Evolutionary conservation across 2,113 vertebrate genomes (phyloP).

Genomic region (Indicator maculatus): DNA sequence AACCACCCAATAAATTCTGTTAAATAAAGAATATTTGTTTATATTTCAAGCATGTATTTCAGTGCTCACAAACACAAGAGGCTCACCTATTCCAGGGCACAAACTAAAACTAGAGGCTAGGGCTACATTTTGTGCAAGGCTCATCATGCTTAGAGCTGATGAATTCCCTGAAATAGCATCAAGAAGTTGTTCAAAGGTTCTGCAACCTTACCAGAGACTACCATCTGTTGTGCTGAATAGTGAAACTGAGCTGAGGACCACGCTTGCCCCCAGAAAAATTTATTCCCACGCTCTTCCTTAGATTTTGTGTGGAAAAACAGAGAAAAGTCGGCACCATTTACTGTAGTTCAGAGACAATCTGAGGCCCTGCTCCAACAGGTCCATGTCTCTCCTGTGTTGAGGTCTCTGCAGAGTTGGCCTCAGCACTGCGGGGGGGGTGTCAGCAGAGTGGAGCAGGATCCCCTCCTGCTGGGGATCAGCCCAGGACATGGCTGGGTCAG

Average conservation of each 20-base stretch:
- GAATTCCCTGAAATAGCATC: not conserved
- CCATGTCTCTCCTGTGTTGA: no score
- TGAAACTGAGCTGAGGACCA: not conserved
- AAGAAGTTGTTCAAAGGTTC: not conserved
- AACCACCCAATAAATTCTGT: not conserved
- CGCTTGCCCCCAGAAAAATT: not conserved
- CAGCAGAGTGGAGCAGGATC: no score
- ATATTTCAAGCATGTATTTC: not conserved
- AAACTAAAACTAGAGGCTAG: constrained; percentile 31
- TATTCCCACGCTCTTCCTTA: not conserved
- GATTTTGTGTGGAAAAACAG: not conserved
- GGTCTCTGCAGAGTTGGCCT: no score
- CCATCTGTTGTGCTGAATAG: not conserved
- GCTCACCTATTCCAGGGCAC: not conserved
- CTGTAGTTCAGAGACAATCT: not conserved
- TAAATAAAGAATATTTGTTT: not conserved
- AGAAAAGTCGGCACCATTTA: not conserved
- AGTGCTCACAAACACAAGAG: not conserved
- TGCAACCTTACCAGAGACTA: not conserved
- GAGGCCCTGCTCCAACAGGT: no score
- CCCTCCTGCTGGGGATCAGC: no score
- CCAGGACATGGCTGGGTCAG: no score
- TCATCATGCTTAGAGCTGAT: not conserved
- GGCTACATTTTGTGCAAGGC: not conserved
- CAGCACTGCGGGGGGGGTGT: no score